These are phyloP conservation scores for Crepidodera aurea DNA, from an alignment of 2,888 invertebrate genomes.

Conservation along the genomic window DNA sequence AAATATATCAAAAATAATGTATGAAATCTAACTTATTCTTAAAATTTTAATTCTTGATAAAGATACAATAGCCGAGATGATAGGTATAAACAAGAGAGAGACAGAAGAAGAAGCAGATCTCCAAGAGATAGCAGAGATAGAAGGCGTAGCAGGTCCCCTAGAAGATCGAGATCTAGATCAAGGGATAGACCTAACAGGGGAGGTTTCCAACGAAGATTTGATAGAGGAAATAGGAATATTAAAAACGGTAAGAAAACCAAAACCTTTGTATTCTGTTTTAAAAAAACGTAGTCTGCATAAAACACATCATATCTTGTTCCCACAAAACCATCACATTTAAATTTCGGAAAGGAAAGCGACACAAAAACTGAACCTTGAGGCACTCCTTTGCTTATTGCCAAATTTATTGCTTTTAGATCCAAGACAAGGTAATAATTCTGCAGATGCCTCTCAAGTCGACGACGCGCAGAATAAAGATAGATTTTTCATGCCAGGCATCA, in stretches of 20 bases:
- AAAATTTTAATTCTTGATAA: neutral
- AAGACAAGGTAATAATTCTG: slow-evolving; percentile 1
- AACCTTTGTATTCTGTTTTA: too few species aligned
- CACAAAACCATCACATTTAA: too few species aligned
- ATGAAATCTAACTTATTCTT: too few species aligned
- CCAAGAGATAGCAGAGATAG: slow-evolving; percentile 48
- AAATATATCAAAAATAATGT: too few species aligned
- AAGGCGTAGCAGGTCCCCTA: slow-evolving; percentile 52
- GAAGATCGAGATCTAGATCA: slow-evolving; percentile 50
- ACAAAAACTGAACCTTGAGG: too few species aligned
- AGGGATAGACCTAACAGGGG: slow-evolving; percentile 51
- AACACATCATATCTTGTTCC: too few species aligned
- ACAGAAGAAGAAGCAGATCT: slow-evolving; percentile 50
- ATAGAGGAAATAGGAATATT: slow-evolving; percentile 62
- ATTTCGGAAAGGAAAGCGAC: too few species aligned
- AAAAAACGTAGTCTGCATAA: too few species aligned
- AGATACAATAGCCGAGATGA: slow-evolving; percentile 43
- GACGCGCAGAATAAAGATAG: slow-evolving; percentile 42
- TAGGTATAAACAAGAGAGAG: slow-evolving; percentile 48
- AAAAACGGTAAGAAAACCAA: slow-evolving; percentile 58
- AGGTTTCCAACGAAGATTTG: slow-evolving; percentile 60
- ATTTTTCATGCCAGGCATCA: slow-evolving; percentile 59
- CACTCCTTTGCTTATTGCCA: too few species aligned
- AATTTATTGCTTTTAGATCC: slow-evolving; percentile 7
- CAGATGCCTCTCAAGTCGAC: slow-evolving; percentile 66